Evolutionary conservation across 2,113 vertebrate genomes (phyloP), one percentile per base, ranked within the genome.

Genomic region (Hiodon alosoides): DNA sequence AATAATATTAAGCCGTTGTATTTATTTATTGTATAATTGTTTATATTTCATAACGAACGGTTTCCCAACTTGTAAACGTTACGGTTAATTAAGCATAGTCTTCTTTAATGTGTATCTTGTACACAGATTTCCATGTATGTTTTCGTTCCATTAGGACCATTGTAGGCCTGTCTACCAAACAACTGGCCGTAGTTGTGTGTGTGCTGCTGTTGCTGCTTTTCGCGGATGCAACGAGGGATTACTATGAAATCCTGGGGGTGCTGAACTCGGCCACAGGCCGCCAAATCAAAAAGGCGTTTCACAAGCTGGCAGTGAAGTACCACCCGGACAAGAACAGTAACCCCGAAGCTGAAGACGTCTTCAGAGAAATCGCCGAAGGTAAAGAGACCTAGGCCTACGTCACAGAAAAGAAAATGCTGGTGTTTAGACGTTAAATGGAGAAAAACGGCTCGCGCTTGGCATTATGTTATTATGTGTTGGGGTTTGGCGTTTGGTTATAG

Each of bases 311-410:
- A 50, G 57, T 86, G 2, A 86, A 84, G 78, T 83, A 84, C 77
- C 89, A 90, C 67, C 89, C 88, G 0, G 87, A 90, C 79, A 90
- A 90, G 73, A 87, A 85, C 84, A 87, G 79, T 75, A 78, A 81
- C 70, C 31, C 72, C 3, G 79, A 83, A 10, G 86, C 88, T 17
- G 87, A 88, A 77, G 75, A 66, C 68, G 77, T 72, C 5, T 90
- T 90, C 80, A 83, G 86, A 57, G 86, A 88, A 17, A 85, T 86
- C 31, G 76, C 75, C 46, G 86, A 90, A 86, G 88, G 88, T 89
- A 84, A 83, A 60, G 7, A 66, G 51, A 17, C 17, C 1, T 13
- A 13, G 5, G 50, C 52, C 7, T 5, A 14, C 47, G 52, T 51
- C 13, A 68, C n/a, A 68, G 67, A 51, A 17, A 51, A 51, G 50